These are phyloP conservation scores for Protaetia brevitarsis DNA, from an alignment of 1,140 invertebrate species.

Conservation along the genomic window DNA sequence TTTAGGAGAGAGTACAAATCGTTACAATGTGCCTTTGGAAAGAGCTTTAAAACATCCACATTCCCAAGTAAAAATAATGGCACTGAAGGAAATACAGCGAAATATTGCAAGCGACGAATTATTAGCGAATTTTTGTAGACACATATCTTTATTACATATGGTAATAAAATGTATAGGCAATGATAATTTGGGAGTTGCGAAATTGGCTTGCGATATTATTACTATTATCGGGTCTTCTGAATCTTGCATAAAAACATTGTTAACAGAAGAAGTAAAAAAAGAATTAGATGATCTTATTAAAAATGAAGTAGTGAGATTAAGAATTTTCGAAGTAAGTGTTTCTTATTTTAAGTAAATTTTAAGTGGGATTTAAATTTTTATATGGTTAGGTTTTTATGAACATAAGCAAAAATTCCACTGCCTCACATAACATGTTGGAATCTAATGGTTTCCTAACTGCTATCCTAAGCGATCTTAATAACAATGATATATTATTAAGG, in stretches of 20 bases:
- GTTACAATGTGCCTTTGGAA: conserved; percentile 52
- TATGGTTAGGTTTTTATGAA: conserved; percentile 63
- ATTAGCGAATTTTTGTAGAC: conserved; percentile 48
- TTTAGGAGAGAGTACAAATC: conserved; percentile 51
- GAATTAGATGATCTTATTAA: conserved; percentile 53
- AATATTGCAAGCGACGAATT: conserved; percentile 38
- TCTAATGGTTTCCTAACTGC: conserved; percentile 63
- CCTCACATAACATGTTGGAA: conserved; percentile 55
- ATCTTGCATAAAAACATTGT: conserved; percentile 50
- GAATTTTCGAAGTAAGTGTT: conserved; percentile 60
- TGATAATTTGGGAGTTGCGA: conserved; percentile 58
- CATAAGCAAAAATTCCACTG: conserved; percentile 58
- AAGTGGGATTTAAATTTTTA: not conserved
- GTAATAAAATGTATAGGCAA: conserved; percentile 58
- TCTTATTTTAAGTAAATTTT: conserved; percentile 20
- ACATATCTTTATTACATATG: conserved; percentile 54
- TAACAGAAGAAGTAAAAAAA: conserved; percentile 51
- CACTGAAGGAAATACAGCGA: conserved; percentile 51
- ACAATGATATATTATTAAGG: conserved; percentile 71
- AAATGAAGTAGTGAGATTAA: conserved; percentile 56
- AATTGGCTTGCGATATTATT: conserved; percentile 57
- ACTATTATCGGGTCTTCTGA: conserved; percentile 51
- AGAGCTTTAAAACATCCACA: conserved; percentile 55
- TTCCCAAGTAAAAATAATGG: conserved; percentile 53
- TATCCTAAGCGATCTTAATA: conserved; percentile 64